phyloP scores from a whole-genome alignment of 2,797 vertebrate species.

The Morelia viridis region DNA sequence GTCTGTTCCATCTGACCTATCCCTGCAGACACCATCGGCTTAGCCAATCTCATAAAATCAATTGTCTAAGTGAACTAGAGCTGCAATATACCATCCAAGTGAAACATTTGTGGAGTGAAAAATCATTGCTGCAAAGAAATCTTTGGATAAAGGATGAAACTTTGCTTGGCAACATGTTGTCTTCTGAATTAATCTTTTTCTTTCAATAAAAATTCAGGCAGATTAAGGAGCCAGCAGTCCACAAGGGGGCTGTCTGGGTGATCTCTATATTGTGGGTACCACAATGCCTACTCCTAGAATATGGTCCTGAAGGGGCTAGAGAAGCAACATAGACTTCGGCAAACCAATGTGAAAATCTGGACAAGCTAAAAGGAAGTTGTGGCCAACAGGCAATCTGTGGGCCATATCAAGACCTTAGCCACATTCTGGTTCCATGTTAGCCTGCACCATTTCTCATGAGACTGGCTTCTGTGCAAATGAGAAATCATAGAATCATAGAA shows the following conservation, averaged over 20 bases:
- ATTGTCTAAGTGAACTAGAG: neutral
- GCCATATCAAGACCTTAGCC: too few species aligned
- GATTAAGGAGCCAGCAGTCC: neutral
- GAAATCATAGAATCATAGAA: too few species aligned
- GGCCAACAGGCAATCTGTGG: too few species aligned
- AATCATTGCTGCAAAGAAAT: neutral
- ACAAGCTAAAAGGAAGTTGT: too few species aligned
- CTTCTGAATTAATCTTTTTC: neutral
- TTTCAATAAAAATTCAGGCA: neutral
- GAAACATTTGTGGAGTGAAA: neutral
- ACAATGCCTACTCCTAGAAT: too few species aligned
- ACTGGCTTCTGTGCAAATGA: too few species aligned
- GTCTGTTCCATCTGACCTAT: neutral
- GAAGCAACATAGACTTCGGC: too few species aligned
- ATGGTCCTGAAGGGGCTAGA: too few species aligned
- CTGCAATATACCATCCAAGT: neutral
- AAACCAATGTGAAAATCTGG: too few species aligned
- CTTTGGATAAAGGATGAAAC: neutral
- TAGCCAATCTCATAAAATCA: neutral
- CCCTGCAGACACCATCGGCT: neutral
- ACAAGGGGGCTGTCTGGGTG: neutral
- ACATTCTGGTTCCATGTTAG: too few species aligned
- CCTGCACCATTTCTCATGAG: too few species aligned
- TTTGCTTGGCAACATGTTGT: neutral
- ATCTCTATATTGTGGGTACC: too few species aligned